Percentiles rank a stretch among this genome's conserved stretches.
These are phyloP conservation scores for Phenacoccus solenopsis DNA, from an alignment of 1,140 invertebrate genomes.

Conservation along the genomic window DNA sequence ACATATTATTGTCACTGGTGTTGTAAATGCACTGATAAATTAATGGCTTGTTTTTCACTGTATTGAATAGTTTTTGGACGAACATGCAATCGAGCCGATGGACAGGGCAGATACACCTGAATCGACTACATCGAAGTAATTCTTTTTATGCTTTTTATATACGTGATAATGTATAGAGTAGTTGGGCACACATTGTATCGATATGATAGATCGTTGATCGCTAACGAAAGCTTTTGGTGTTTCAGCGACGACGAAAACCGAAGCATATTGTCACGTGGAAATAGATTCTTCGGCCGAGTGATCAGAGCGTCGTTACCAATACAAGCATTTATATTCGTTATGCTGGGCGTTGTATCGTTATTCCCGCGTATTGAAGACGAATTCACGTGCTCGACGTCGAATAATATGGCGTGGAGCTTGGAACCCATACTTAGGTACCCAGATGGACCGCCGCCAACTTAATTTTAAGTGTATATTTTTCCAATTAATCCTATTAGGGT, in stretches of 20 bases:
- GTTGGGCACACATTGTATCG: neutral
- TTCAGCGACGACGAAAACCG: conserved; percentile 42
- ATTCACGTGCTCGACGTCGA: conserved; percentile 65
- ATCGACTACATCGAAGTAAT: conserved; percentile 8
- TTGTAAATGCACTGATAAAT: conserved; percentile 3
- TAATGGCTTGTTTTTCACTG: conserved; percentile 7
- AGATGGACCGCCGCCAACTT: conserved; percentile 78
- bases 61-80: conserved; percentile 14
- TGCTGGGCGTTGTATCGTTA: conserved; percentile 75
- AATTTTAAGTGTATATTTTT: conserved; percentile 29
- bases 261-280: conserved; percentile 54
- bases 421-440: conserved; percentile 76
- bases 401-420: conserved; percentile 64
- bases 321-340: conserved; percentile 72
- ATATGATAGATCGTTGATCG: too few species aligned
- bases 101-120: neutral
- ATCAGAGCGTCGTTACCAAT: conserved; percentile 79
- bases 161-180: neutral
- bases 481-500: neutral
- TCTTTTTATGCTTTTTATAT: neutral
- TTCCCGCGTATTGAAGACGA: conserved; percentile 75
- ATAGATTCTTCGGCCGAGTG: conserved; percentile 67
- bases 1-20: neutral
- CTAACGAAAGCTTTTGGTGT: conserved; percentile 15
- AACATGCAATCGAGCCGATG: conserved; percentile 7